Evolutionary conservation across 2,888 invertebrate genomes (phyloP), one percentile per base, ranked within the genome.

Genomic region (Drymonia ruficornis): DNA sequence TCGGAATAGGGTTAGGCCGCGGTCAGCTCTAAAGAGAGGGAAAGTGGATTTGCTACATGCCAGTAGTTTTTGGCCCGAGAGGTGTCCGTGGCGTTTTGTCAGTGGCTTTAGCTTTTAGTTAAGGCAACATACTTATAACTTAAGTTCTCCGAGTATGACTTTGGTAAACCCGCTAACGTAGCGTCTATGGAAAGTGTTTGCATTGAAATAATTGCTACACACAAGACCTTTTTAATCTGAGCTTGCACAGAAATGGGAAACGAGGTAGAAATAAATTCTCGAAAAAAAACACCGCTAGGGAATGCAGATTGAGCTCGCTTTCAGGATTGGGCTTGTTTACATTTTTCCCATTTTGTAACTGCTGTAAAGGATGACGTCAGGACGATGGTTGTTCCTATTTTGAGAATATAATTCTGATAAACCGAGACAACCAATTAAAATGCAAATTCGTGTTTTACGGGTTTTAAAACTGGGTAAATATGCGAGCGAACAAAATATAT

Each of bases 21-120:
- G 76, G 73, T 74, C 71, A 62, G 70, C 56, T 74, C 67, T 52
- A 59, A 76, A 61, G 75, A 81, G 74, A 86, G 86, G 77, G 89
- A 87, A 88, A 88, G 88, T 87, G 75, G 84, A 81, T 74, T 81
- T 68, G 66, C 75, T 65, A 77, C 80, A 66, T 56, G 59, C 48
- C 54, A 45, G 56, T 45, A 60, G 49, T 61, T 58, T 66, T 53
- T 23, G 11, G 46, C 29, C 29, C 38, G 40, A 53, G 49, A 9
- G 44, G 36, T 18, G 47, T 40, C 45, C 47, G 36, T 18, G 34
- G 38, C 1, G 38, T 18, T 45, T 42, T 49, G 29, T 29, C 31
- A 19, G 15, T n/a, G 50, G 11, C 18, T 23, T 1, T 23, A 23
- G 23, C 4, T 23, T 34, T 44, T 48, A 36, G 12, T 53, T 47